Conservation (phyloP, 1,140 invertebrate genomes). For the Spodoptera litura region DNA sequence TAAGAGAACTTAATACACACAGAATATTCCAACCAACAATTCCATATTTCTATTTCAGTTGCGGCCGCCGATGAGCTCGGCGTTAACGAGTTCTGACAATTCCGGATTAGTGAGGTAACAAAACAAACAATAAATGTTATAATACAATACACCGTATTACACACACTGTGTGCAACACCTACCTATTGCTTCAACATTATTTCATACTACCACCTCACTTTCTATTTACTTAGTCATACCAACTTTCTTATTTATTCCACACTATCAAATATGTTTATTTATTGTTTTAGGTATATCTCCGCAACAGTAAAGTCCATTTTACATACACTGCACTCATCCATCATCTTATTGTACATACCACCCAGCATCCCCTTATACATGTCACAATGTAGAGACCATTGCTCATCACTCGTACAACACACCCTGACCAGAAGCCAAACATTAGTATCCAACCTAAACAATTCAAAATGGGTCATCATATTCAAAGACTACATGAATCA, state of each 20-base stretch:
- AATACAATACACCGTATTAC: conserved; percentile 11
- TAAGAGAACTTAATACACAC: neutral
- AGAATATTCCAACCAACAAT: neutral
- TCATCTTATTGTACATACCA: conserved; percentile 65
- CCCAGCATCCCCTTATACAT: conserved; percentile 64
- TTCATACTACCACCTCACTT: conserved; percentile 23
- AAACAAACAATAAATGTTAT: neutral
- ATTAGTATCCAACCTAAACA: conserved; percentile 57
- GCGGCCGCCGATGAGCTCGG: conserved; percentile 79
- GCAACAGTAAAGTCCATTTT: conserved; percentile 74
- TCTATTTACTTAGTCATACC: conserved; percentile 39
- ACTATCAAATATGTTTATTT: conserved; percentile 63
- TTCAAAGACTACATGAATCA: conserved; percentile 80
- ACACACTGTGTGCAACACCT: conserved; percentile 22
- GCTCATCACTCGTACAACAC: conserved; percentile 55
- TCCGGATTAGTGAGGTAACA: conserved; percentile 85
- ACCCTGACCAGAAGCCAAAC: conserved; percentile 60
- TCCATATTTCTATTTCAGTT: conserved; percentile 71
- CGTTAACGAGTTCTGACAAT: conserved; percentile 84
- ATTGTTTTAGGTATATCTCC: conserved; percentile 84
- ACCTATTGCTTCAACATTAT: conserved; percentile 26
- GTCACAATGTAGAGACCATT: conserved; percentile 63
- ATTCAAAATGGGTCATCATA: conserved; percentile 69
- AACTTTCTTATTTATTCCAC: conserved; percentile 46
- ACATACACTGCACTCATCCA: conserved; percentile 64